Conservation (phyloP, 1,140 invertebrate genomes). For the Sipha flava region DNA sequence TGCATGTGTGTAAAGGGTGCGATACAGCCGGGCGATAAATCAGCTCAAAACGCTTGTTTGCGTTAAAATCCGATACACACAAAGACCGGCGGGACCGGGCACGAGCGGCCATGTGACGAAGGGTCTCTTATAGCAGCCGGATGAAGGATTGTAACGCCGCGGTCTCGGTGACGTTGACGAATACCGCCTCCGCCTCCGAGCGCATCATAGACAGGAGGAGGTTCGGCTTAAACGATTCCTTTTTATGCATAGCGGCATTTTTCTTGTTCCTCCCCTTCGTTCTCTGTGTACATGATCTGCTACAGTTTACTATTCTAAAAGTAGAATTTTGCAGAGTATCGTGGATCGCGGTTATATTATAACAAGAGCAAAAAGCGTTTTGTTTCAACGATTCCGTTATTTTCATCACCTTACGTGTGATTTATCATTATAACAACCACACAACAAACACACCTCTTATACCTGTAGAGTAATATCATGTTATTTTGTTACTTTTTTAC, state of each 20-base stretch:
- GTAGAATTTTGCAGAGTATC: too few species aligned
- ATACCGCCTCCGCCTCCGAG: background rate
- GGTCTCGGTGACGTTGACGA: background rate
- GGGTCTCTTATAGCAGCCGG: background rate
- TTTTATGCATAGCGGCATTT: background rate
- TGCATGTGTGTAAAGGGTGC: slow-evolving; percentile 5
- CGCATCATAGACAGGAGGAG: too few species aligned
- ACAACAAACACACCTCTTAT: too few species aligned
- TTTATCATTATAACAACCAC: too few species aligned
- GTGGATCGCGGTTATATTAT: too few species aligned
- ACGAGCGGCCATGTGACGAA: background rate
- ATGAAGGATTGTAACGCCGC: background rate
- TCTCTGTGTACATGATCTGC: background rate
- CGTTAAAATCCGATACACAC: slow-evolving; percentile 16
- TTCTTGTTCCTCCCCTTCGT: background rate
- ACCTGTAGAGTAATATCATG: too few species aligned
- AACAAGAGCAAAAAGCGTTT: too few species aligned
- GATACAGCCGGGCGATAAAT: slow-evolving; percentile 15
- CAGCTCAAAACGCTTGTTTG: slow-evolving; percentile 11
- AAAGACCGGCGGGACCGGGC: background rate
- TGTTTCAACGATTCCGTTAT: too few species aligned
- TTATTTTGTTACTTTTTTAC: too few species aligned
- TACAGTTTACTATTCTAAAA: too few species aligned
- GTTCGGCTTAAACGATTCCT: background rate
- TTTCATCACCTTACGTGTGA: too few species aligned